phyloP scores from a whole-genome alignment of 2,113 vertebrate genomes.

The Dunckerocampus dactyliophorus region DNA sequence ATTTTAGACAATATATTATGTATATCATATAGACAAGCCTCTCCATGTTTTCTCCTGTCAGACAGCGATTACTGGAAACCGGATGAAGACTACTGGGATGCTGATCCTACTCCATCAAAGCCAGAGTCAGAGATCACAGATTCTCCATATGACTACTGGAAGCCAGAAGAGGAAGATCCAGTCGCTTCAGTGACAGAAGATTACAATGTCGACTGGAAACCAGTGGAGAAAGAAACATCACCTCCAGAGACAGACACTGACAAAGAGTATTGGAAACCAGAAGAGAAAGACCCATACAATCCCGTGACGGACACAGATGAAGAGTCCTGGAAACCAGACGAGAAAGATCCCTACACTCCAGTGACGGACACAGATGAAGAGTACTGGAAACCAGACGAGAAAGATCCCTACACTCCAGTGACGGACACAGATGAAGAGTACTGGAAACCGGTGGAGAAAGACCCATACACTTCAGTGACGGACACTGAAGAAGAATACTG shows the following conservation, averaged over 20 bases:
- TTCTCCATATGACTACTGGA: conserved; percentile 48
- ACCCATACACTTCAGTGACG: background rate
- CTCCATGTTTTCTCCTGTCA: conserved; percentile 26
- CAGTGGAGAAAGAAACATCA: conserved; percentile 20
- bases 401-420: background rate
- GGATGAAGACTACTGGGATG: conserved; percentile 58
- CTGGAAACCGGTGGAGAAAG: conserved; percentile 17
- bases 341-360: background rate
- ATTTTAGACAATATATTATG: no score
- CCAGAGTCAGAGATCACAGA: conserved; percentile 34
- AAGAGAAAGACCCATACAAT: conserved; percentile 13
- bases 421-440: conserved; percentile 25
- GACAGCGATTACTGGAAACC: conserved; percentile 62
- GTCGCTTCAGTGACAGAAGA: conserved; percentile 8
- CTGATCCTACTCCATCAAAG: conserved; percentile 29
- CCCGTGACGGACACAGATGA: conserved; percentile 2
- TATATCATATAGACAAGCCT: background rate
- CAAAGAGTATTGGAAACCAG: conserved; percentile 48
- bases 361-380: conserved; percentile 21
- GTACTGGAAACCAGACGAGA: conserved; percentile 44
- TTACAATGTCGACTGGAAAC: conserved; percentile 44
- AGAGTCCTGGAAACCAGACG: conserved; percentile 23
- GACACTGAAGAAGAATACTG: conserved; percentile 22
- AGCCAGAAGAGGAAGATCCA: conserved; percentile 29
- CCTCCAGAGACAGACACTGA: conserved; percentile 13